Evolutionary conservation across 2,888 invertebrate genomes (phyloP).

Genomic region (Caenorhabditis drosophilae): DNA sequence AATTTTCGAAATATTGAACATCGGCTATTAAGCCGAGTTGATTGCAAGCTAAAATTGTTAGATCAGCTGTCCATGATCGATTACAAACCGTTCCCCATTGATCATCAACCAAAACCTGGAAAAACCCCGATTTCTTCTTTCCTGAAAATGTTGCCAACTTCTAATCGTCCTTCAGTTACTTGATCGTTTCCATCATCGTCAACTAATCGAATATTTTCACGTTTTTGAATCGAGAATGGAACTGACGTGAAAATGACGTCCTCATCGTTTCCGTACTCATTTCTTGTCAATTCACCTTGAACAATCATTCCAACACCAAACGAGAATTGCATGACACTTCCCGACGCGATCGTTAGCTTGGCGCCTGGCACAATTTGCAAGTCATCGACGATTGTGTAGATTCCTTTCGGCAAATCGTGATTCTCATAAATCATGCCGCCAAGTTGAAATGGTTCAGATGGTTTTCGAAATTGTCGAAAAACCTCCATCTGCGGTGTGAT

Average conservation of each 20-base stretch:
- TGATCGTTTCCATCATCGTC: constrained; percentile 63
- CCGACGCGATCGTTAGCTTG: constrained; percentile 84
- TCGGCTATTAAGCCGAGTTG: constrained; percentile 90
- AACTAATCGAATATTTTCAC: constrained; percentile 60
- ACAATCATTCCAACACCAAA: constrained; percentile 94
- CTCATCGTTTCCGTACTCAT: constrained; percentile 51
- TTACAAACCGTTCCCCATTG: constrained; percentile 97
- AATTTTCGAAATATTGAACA: constrained; percentile 79
- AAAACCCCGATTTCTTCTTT: neutral
- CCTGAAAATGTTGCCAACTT: constrained; percentile 72
- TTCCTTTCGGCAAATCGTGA: constrained; percentile 75
- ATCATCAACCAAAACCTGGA: constrained; percentile 79
- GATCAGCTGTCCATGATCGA: constrained; percentile 89
- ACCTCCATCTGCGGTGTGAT: constrained; percentile 72
- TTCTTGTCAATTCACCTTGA: constrained; percentile 62
- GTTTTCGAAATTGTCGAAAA: constrained; percentile 66
- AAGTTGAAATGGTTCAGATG: constrained; percentile 38
- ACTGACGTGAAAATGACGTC: constrained; percentile 60
- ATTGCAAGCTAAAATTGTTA: constrained; percentile 91
- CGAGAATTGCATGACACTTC: constrained; percentile 85
- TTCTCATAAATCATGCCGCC: constrained; percentile 88
- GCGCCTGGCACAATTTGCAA: constrained; percentile 93
- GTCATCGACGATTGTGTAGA: constrained; percentile 89
- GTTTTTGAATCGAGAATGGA: constrained; percentile 47
- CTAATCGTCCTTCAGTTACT: constrained; percentile 79